These are phyloP conservation scores for Cnemophilus loriae DNA, from an alignment of 2,113 vertebrate species.

Conservation along the genomic window DNA sequence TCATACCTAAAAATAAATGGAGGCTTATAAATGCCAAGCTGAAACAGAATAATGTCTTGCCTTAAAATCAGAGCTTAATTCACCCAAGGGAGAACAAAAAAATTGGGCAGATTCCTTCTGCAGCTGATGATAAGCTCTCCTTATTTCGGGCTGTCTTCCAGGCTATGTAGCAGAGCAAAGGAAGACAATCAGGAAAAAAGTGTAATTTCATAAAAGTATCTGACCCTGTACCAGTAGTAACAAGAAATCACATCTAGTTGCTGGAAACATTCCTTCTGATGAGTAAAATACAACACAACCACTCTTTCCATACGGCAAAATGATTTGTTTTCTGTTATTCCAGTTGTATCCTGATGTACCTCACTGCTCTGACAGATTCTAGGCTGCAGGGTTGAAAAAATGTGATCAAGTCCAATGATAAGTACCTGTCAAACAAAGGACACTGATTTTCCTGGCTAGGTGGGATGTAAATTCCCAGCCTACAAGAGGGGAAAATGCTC, in stretches of 20 bases:
- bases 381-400: not conserved
- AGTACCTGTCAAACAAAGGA: not conserved
- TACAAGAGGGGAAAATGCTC: not conserved
- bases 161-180: not conserved
- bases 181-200: not conserved
- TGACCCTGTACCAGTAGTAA: not conserved
- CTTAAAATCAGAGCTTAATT: not conserved
- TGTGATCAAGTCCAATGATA: not conserved
- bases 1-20: not conserved
- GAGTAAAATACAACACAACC: not conserved
- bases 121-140: not conserved
- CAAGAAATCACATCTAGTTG: not conserved
- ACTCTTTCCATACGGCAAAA: not conserved
- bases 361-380: not conserved
- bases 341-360: not conserved
- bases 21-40: not conserved
- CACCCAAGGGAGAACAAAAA: not conserved
- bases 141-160: not conserved
- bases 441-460: not conserved
- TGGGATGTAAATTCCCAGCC: not conserved
- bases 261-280: not conserved
- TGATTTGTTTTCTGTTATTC: not conserved
- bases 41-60: not conserved
- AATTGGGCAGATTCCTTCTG: not conserved
- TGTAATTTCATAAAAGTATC: not conserved